These are phyloP conservation scores for Willisornis vidua DNA, from an alignment of 2,113 vertebrate species.

Conservation along the genomic window DNA sequence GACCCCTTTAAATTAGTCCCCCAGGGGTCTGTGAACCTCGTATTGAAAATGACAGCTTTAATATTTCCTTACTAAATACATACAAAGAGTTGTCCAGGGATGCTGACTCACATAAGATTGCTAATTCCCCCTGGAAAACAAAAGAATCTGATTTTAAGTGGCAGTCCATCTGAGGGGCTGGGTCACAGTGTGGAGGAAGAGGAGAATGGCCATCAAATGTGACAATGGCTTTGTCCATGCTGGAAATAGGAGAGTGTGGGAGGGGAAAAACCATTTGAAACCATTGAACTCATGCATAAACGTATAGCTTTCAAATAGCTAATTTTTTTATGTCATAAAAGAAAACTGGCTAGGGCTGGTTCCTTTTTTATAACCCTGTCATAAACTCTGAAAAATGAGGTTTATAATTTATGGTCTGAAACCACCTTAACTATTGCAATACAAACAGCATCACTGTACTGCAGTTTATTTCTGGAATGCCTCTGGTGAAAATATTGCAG, in stretches of 20 bases:
- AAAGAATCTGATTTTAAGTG: background rate
- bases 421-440: slow-evolving; percentile 67
- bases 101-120: background rate
- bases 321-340: slow-evolving; percentile 57
- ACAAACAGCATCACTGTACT: slow-evolving; percentile 68
- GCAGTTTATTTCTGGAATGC: slow-evolving; percentile 66
- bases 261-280: slow-evolving; percentile 1
- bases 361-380: slow-evolving; percentile 43
- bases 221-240: background rate
- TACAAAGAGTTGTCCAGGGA: background rate
- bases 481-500: slow-evolving; percentile 65
- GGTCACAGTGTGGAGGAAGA: background rate
- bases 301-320: slow-evolving; percentile 56
- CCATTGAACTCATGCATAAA: slow-evolving; percentile 45
- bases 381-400: slow-evolving; percentile 53
- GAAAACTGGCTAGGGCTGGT: slow-evolving; percentile 39
- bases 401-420: slow-evolving; percentile 56
- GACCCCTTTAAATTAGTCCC: slow-evolving; percentile 50
- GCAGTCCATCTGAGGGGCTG: background rate
- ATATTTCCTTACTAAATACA: slow-evolving; percentile 45
- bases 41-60: slow-evolving; percentile 58
- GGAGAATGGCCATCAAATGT: background rate
- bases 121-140: background rate
- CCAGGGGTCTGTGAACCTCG: slow-evolving; percentile 17
- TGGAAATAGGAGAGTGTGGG: background rate